Conservation (phyloP, 2,797 vertebrate genomes). For the Austrolebias charrua region DNA sequence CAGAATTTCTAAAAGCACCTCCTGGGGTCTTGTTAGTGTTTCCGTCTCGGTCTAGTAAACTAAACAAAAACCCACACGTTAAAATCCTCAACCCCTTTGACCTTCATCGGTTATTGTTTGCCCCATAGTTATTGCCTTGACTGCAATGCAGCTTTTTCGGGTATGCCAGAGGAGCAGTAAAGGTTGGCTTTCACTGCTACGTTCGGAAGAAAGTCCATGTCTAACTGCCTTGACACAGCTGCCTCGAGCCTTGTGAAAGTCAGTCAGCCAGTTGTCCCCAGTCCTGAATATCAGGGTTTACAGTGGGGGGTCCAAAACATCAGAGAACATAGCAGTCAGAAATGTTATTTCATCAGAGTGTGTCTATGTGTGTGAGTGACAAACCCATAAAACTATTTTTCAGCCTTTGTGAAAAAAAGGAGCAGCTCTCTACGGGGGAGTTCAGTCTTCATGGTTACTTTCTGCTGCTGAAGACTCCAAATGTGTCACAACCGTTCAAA, state of each 20-base stretch:
- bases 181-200: conserved; percentile 40
- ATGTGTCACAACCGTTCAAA: conserved; percentile 12
- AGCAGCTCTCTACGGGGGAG: conserved; percentile 29
- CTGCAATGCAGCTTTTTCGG: conserved; percentile 33
- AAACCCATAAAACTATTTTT: conserved; percentile 31
- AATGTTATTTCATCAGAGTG: conserved; percentile 4
- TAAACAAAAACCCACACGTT: conserved; percentile 47
- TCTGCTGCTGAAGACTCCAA: conserved; percentile 11
- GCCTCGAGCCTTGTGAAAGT: conserved; percentile 24
- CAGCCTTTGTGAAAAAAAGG: conserved; percentile 21
- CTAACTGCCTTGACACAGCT: conserved; percentile 26
- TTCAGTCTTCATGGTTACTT: conserved; percentile 30
- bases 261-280: conserved; percentile 43
- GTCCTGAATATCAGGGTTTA: conserved; percentile 34
- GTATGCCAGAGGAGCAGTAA: conserved; percentile 26
- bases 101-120: conserved; percentile 52
- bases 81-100: conserved; percentile 44
- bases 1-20: conserved; percentile 47
- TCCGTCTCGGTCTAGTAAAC: conserved; percentile 37
- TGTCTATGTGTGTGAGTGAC: conserved; percentile 12
- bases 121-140: conserved; percentile 20
- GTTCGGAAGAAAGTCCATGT: conserved; percentile 32
- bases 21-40: conserved; percentile 53
- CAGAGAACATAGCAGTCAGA: conserved; percentile 28
- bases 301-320: conserved; percentile 9